These are phyloP conservation scores for Chaetodon trifasciatus DNA, from an alignment of 2,797 vertebrate species.

Conservation along the genomic window DNA sequence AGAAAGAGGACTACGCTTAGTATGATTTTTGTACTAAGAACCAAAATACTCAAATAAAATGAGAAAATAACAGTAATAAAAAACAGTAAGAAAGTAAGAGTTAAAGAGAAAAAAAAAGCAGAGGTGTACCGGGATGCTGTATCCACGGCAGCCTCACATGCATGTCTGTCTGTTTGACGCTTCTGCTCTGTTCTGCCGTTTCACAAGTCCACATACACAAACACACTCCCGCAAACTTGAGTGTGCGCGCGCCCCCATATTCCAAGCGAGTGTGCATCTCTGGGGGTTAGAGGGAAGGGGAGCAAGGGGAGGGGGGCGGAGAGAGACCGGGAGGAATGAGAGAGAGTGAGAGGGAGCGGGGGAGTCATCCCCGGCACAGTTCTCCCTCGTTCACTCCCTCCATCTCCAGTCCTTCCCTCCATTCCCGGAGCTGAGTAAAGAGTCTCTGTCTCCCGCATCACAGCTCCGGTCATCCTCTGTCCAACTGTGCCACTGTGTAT, in stretches of 20 bases:
- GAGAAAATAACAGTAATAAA: conserved; percentile 83
- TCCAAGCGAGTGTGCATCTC: conserved; percentile 78
- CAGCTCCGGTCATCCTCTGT: conserved; percentile 81
- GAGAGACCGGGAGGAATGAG: conserved; percentile 48
- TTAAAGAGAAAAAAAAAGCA: conserved; percentile 76
- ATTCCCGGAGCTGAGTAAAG: conserved; percentile 78
- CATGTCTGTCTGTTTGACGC: conserved; percentile 79
- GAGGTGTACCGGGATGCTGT: conserved; percentile 76
- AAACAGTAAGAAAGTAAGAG: conserved; percentile 82
- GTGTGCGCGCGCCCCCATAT: conserved; percentile 66
- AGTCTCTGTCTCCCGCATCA: conserved; percentile 83
- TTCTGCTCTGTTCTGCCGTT: conserved; percentile 77
- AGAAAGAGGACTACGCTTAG: conserved; percentile 78
- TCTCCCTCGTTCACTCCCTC: conserved; percentile 71
- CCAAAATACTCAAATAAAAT: conserved; percentile 85
- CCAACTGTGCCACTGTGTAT: conserved; percentile 73
- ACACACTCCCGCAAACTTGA: conserved; percentile 73
- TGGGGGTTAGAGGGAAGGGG: conserved; percentile 41
- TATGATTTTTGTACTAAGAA: conserved; percentile 84
- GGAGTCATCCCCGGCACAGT: conserved; percentile 41
- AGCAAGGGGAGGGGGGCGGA: conserved; percentile 2
- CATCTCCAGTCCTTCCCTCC: conserved; percentile 71
- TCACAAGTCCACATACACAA: conserved; percentile 82
- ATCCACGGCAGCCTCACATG: conserved; percentile 84
- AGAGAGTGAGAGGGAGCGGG: conserved; percentile 58